phyloP scores from a whole-genome alignment of 2,797 vertebrate genomes.

The Pantherophis vulpinus region DNA sequence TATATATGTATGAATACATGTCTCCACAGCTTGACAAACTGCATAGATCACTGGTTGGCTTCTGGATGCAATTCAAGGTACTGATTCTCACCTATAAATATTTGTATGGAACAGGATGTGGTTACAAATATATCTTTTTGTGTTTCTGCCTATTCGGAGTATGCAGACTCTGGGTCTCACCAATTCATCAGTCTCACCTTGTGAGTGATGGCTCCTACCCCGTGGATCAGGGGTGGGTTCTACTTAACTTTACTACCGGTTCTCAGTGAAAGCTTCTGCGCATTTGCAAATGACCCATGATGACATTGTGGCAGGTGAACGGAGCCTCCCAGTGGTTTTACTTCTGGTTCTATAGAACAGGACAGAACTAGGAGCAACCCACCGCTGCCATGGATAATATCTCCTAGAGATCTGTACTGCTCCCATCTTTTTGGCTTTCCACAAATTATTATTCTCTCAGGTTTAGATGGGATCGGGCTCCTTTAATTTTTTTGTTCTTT shows the following conservation, averaged over 20 bases:
- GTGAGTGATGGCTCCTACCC: not conserved
- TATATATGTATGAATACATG: not conserved
- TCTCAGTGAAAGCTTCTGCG: no score
- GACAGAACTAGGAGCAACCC: no score
- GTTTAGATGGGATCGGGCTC: no score
- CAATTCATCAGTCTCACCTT: not conserved
- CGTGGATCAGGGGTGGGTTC: not conserved
- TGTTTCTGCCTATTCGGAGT: not conserved
- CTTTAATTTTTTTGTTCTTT: not conserved
- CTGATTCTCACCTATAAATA: not conserved
- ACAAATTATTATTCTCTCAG: not conserved
- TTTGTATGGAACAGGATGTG: not conserved
- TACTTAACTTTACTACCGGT: no score
- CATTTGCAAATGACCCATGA: no score
- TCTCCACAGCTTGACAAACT: not conserved
- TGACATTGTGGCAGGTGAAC: no score
- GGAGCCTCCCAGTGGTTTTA: no score
- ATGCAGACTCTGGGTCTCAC: not conserved
- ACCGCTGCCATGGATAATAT: not conserved
- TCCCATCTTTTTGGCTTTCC: not conserved
- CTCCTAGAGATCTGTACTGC: not conserved
- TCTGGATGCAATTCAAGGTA: not conserved
- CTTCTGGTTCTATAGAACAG: no score
- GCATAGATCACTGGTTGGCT: not conserved
- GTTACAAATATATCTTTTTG: not conserved